phyloP scores from a whole-genome alignment of 2,113 vertebrate genomes.

The Bothrops jararaca region DNA sequence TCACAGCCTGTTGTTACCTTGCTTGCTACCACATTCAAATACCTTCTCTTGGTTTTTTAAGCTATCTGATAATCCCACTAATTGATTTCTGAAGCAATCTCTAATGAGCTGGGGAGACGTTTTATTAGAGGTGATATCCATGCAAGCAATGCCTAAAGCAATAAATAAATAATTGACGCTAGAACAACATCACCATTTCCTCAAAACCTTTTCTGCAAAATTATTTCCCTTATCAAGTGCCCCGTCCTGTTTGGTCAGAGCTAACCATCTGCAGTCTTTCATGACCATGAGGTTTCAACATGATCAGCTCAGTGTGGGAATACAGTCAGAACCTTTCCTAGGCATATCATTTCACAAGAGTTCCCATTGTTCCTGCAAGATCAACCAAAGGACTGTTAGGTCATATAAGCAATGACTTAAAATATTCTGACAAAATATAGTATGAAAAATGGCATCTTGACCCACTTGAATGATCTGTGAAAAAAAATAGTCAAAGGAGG shows the following conservation, averaged over 20 bases:
- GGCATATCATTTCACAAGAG: neutral
- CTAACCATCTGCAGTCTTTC: neutral
- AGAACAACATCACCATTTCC: neutral
- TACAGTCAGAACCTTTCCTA: neutral
- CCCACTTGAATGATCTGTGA: neutral
- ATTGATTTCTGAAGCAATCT: constrained; percentile 51
- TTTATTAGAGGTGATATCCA: constrained; percentile 48
- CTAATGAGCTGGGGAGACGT: constrained; percentile 46
- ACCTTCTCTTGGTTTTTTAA: constrained; percentile 31
- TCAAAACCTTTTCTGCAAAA: neutral
- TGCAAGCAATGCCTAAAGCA: neutral
- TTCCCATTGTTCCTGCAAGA: neutral
- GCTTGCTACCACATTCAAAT: constrained; percentile 28
- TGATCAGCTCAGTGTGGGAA: neutral
- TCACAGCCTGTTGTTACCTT: constrained; percentile 16
- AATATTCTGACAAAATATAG: neutral
- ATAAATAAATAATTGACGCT: neutral
- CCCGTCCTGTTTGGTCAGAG: neutral
- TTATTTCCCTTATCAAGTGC: neutral
- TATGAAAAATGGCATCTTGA: neutral
- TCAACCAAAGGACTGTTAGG: neutral
- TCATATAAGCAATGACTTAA: neutral
- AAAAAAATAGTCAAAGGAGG: neutral
- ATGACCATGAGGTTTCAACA: neutral
- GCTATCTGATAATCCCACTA: constrained; percentile 33